A percentile compares a stretch with the other conserved stretches of the same genome.
phyloP scores from a whole-genome alignment of 2,113 vertebrate species.

The Mus pahari region DNA sequence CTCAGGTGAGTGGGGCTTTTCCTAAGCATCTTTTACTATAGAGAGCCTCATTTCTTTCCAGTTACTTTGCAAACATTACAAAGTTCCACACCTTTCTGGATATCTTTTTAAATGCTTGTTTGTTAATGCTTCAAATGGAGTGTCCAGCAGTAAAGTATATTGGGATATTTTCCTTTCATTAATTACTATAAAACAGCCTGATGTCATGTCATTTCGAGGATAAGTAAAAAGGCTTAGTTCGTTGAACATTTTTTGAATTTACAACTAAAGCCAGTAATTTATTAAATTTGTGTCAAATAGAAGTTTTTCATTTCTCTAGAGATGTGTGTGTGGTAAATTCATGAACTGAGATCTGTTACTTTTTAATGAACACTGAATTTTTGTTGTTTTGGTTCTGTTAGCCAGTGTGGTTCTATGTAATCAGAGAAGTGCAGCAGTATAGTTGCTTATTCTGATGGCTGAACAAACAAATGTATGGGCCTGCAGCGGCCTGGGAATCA shows the following conservation, averaged over 20 bases:
- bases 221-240: neutral
- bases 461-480: neutral
- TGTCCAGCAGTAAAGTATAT: neutral
- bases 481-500: neutral
- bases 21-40: neutral
- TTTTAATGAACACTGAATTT: neutral
- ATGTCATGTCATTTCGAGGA: neutral
- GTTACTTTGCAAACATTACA: neutral
- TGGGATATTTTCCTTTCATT: neutral
- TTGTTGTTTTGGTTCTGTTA: neutral
- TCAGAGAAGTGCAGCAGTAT: neutral
- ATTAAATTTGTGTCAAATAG: neutral
- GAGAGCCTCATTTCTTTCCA: neutral
- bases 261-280: neutral
- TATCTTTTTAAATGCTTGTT: neutral
- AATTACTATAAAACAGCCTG: neutral
- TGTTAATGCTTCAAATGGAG: neutral
- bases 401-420: neutral
- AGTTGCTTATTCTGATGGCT: neutral
- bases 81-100: neutral
- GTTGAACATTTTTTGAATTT: neutral
- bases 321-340: neutral
- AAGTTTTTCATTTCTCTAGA: conserved; percentile 1
- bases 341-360: neutral
- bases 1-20: neutral